Evolutionary conservation across 2,888 invertebrate species (phyloP).

Genomic region (Tineola bisselliella): DNA sequence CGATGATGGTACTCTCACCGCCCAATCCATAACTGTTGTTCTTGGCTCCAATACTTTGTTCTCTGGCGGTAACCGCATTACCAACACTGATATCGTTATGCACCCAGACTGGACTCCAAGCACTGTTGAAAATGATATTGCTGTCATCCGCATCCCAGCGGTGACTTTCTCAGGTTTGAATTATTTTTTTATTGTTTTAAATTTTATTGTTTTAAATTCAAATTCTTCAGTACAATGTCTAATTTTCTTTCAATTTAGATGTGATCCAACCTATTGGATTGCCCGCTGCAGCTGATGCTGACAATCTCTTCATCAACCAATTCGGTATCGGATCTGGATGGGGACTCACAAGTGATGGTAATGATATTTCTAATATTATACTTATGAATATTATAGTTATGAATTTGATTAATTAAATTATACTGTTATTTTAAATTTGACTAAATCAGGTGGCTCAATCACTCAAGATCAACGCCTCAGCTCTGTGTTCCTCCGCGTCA

Average conservation of each 20-base stretch:
- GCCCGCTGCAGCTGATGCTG: conserved; percentile 12
- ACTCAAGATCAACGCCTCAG: conserved; percentile 9
- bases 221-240: not conserved
- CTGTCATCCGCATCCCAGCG: conserved; percentile 20
- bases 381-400: no score
- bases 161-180: conserved; percentile 17
- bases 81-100: conserved; percentile 1
- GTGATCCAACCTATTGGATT: conserved; percentile 15
- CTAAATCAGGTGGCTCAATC: not conserved
- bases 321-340: conserved; percentile 23
- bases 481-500: conserved; percentile 26
- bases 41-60: conserved; percentile 31
- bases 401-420: no score
- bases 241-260: conserved; percentile 12
- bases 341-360: conserved; percentile 19
- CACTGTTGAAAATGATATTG: conserved; percentile 30
- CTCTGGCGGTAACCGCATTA: conserved; percentile 21
- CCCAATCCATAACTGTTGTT: conserved; percentile 25
- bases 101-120: conserved; percentile 27
- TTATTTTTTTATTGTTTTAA: no score
- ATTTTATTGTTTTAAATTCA: not conserved
- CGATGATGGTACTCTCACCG: conserved; percentile 26
- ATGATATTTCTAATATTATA: not conserved
- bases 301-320: conserved; percentile 14
- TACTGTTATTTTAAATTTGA: no score